Conservation (phyloP, 1,140 invertebrate species). For the Stenopsyche tienmushanensis region DNA sequence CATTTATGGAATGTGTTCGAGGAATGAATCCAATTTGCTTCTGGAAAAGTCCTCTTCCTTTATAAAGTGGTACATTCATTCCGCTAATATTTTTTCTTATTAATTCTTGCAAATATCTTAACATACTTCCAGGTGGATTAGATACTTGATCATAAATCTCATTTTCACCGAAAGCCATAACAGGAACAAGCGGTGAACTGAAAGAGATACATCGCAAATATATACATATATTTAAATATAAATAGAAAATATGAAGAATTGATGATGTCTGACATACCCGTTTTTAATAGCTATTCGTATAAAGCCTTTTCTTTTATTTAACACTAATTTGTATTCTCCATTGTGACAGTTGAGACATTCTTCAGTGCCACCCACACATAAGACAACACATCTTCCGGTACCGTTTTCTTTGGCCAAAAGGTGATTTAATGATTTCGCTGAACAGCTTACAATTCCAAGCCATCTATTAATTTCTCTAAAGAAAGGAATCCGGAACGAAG, state of each 20-base stretch:
- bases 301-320: too few species aligned
- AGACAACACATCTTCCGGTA: constrained; percentile 63
- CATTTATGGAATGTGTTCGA: constrained; percentile 71
- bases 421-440: constrained; percentile 54
- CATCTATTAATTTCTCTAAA: constrained; percentile 70
- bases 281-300: constrained; percentile 74
- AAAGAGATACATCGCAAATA: not conserved
- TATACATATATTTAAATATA: too few species aligned
- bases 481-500: constrained; percentile 82
- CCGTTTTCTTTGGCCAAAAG: constrained; percentile 51
- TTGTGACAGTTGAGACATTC: constrained; percentile 74
- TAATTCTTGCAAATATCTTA: constrained; percentile 71
- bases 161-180: too few species aligned
- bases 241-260: too few species aligned
- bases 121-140: constrained; percentile 68
- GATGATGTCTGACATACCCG: constrained; percentile 59
- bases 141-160: constrained; percentile 79
- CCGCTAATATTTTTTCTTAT: constrained; percentile 67
- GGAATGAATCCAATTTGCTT: constrained; percentile 86
- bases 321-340: too few species aligned
- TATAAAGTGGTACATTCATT: constrained; percentile 75
- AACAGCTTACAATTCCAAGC: constrained; percentile 63
- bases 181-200: constrained; percentile 79
- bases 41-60: constrained; percentile 86
- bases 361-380: constrained; percentile 81